Percentiles rank a stretch among this genome's conserved stretches.
phyloP scores from a whole-genome alignment of 1,140 invertebrate genomes.

The Magallana gigas region DNA sequence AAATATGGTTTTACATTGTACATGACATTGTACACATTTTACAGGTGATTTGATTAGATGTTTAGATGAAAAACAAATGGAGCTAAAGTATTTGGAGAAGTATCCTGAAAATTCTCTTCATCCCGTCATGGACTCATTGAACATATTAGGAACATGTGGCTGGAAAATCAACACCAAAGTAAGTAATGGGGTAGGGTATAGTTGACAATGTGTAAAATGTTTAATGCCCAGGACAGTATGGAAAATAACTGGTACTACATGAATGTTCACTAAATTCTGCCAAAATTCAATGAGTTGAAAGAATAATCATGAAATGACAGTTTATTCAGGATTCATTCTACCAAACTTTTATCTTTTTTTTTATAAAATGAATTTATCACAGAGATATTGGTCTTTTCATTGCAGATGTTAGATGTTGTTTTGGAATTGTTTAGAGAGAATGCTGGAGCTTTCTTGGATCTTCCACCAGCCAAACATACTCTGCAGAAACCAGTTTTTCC shows the following conservation, averaged over 20 bases:
- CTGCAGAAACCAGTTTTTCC: slow-evolving; percentile 11
- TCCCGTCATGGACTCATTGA: slow-evolving; percentile 11
- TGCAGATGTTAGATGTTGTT: slow-evolving; percentile 11
- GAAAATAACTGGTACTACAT: no score
- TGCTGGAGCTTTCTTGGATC: neutral
- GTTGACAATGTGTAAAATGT: no score
- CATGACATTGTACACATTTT: neutral
- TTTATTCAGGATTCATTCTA: no score
- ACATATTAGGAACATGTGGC: slow-evolving; percentile 7
- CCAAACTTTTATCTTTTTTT: no score
- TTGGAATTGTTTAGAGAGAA: neutral
- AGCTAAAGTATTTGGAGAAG: slow-evolving; percentile 1
- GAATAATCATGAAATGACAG: no score
- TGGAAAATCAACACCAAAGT: slow-evolving; percentile 22
- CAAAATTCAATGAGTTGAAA: no score
- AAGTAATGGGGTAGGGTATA: neutral
- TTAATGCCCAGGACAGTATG: no score
- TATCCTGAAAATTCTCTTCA: neutral
- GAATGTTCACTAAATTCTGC: no score
- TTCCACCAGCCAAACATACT: slow-evolving; percentile 13
- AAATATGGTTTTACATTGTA: neutral
- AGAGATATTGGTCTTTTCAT: neutral
- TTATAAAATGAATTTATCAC: no score
- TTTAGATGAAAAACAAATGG: slow-evolving; percentile 12
- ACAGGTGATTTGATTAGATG: slow-evolving; percentile 10